Evolutionary conservation across 2,888 invertebrate species (phyloP).

Genomic region (Digitonthophagus gazella): DNA sequence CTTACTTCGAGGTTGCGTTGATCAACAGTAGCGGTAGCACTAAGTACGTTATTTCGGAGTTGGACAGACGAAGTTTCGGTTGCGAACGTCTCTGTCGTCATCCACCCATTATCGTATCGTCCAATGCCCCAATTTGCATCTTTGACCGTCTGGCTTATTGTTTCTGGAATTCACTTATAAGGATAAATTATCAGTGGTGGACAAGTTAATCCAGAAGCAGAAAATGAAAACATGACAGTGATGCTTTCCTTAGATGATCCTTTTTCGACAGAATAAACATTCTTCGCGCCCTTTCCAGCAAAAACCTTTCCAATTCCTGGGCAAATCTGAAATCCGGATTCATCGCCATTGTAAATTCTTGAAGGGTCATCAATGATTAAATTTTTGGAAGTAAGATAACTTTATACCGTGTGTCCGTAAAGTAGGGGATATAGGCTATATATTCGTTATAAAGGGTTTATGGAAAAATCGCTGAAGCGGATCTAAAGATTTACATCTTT

Average conservation of each 20-base stretch:
- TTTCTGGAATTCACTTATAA: constrained; percentile 38
- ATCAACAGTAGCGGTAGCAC: no score
- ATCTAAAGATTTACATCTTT: no score
- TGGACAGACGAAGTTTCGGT: no score
- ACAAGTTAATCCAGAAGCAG: constrained; percentile 33
- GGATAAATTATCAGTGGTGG: constrained; percentile 36
- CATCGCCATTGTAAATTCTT: constrained; percentile 38
- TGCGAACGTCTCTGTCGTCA: constrained; percentile 40
- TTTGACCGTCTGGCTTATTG: constrained; percentile 30
- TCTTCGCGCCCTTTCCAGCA: constrained; percentile 33
- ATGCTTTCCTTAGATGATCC: constrained; percentile 35
- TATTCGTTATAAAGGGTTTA: no score
- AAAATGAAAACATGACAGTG: constrained; percentile 39
- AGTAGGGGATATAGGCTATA: no score
- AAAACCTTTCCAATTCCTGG: constrained; percentile 32
- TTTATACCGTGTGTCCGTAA: constrained; percentile 35
- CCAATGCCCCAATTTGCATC: constrained; percentile 37
- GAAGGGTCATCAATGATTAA: constrained; percentile 33
- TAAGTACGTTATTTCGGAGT: no score
- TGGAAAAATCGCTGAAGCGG: no score
- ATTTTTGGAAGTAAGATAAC: constrained; percentile 27
- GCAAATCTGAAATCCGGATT: constrained; percentile 38
- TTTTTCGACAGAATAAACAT: constrained; percentile 35
- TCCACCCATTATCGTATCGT: constrained; percentile 40
- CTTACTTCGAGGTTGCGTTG: no score